These are phyloP conservation scores for Steatornis caripensis DNA, from an alignment of 2,113 vertebrate genomes.

Conservation along the genomic window DNA sequence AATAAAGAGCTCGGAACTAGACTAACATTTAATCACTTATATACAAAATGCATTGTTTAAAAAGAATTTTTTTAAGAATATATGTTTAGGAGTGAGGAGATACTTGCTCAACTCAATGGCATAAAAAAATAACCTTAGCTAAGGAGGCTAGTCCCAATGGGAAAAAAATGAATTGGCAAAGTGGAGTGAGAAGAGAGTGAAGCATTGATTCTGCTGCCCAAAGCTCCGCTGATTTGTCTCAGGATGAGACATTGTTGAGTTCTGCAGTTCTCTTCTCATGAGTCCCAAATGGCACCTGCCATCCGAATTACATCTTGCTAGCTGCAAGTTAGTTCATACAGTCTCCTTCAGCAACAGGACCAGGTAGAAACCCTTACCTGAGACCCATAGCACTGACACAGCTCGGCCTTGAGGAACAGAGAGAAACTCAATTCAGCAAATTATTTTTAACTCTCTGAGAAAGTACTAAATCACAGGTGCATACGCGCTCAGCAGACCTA, in stretches of 20 bases:
- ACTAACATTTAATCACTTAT: background rate
- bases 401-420: background rate
- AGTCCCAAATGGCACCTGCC: background rate
- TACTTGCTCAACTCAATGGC: background rate
- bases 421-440: background rate
- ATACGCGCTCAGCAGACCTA: accelerated
- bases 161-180: background rate
- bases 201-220: background rate
- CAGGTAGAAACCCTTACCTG: background rate
- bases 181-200: background rate
- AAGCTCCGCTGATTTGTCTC: accelerated
- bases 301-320: accelerated
- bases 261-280: background rate
- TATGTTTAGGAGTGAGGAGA: background rate
- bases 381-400: background rate
- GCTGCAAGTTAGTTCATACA: background rate
- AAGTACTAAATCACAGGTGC: background rate
- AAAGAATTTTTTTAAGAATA: no score
- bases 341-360: background rate
- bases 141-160: accelerated
- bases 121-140: background rate
- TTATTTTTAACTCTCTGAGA: background rate
- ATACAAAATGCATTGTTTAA: background rate
- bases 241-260: background rate
- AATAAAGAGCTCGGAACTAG: background rate